Conservation (phyloP, 2,113 vertebrate species). For the Dendropsophus ebraccatus region DNA sequence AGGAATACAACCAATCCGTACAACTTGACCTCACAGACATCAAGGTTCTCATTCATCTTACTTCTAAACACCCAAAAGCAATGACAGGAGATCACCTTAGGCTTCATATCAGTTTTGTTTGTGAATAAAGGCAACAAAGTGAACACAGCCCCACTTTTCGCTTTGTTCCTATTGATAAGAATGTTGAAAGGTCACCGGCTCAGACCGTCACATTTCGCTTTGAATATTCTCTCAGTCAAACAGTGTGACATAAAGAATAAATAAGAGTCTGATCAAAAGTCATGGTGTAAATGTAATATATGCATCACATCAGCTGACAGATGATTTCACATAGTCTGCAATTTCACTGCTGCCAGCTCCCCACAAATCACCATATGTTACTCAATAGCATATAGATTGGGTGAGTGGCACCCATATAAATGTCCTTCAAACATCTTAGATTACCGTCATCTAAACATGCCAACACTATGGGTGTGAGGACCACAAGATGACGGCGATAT, state of each 20-base stretch:
- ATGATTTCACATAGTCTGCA: slow-evolving; percentile 55
- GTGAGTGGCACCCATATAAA: slow-evolving; percentile 54
- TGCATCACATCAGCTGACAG: not conserved
- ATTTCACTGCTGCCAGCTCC: not conserved
- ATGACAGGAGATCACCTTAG: not conserved
- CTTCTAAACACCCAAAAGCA: no score
- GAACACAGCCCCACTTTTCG: not conserved
- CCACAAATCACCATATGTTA: slow-evolving; percentile 58
- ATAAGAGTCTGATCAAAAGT: slow-evolving; percentile 35
- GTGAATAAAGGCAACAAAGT: not conserved
- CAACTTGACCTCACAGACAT: no score
- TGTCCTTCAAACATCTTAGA: not conserved
- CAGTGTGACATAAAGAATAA: slow-evolving; percentile 9
- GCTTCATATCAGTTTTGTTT: not conserved
- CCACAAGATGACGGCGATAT: not conserved
- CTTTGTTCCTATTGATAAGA: not conserved
- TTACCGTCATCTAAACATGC: slow-evolving; percentile 28
- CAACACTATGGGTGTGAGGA: slow-evolving; percentile 16
- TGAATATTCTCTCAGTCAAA: slow-evolving; percentile 10
- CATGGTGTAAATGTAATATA: slow-evolving; percentile 9
- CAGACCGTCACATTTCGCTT: not conserved
- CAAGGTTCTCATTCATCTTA: no score
- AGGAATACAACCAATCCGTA: not conserved
- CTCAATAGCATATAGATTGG: slow-evolving; percentile 57
- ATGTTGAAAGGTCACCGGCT: not conserved